Percentiles rank a stretch among this genome's conserved stretches.
Evolutionary conservation across 2,797 vertebrate species (phyloP).

Genomic region (Etheostoma nigrum): DNA sequence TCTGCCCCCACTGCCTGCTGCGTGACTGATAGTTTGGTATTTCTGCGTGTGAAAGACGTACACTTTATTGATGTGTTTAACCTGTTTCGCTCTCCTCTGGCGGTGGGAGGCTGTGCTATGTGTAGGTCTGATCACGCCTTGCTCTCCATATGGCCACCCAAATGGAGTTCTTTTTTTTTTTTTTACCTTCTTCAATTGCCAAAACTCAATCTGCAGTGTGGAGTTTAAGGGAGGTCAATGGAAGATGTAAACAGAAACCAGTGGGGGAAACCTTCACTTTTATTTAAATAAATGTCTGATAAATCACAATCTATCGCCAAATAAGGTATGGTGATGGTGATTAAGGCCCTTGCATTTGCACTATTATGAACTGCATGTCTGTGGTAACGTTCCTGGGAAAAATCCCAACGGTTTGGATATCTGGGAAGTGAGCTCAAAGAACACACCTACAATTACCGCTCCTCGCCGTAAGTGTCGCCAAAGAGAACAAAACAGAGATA

Average conservation of each 20-base stretch:
- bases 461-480: too few relatives aligned
- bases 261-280: neutral
- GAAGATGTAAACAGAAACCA: neutral
- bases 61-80: constrained; percentile 70
- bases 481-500: too few relatives aligned
- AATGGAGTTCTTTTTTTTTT: constrained; percentile 14
- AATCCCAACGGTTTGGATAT: too few relatives aligned
- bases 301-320: too few relatives aligned
- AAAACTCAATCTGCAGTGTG: constrained; percentile 7
- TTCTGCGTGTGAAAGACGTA: constrained; percentile 75
- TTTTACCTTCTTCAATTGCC: neutral
- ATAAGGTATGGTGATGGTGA: too few relatives aligned
- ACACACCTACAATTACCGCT: too few relatives aligned
- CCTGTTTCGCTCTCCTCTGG: constrained; percentile 54
- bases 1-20: constrained; percentile 69
- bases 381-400: too few relatives aligned
- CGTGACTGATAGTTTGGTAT: constrained; percentile 83
- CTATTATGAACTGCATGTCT: too few relatives aligned
- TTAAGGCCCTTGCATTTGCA: too few relatives aligned
- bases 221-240: neutral
- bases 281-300: too few relatives aligned
- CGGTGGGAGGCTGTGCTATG: constrained; percentile 68
- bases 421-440: too few relatives aligned
- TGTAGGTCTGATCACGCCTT: constrained; percentile 49
- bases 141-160: constrained; percentile 68